Evolutionary conservation across 2,888 invertebrate genomes (phyloP).

Genomic region (Drosophila barbarae): DNA sequence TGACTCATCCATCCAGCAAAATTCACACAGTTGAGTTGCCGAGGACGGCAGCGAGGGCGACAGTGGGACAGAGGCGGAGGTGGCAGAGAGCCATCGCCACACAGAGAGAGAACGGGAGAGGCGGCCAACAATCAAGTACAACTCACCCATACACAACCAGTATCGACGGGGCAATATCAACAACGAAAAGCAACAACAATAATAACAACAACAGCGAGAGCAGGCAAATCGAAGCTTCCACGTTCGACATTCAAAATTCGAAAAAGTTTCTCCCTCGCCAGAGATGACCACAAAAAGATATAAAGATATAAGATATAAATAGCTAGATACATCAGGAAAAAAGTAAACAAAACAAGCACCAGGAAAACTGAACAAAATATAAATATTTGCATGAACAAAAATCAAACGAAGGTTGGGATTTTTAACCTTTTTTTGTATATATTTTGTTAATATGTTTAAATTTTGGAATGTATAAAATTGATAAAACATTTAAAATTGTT

Average conservation of each 20-base stretch:
- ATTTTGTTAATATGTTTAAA: background rate
- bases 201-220: constrained; percentile 23
- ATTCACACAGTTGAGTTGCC: constrained; percentile 49
- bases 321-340: constrained; percentile 9
- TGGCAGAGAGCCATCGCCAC: constrained; percentile 17
- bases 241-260: constrained; percentile 54
- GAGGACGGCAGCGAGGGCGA: constrained; percentile 19
- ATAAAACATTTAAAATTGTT: background rate
- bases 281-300: constrained; percentile 20
- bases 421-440: background rate
- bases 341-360: constrained; percentile 2
- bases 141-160: constrained; percentile 48
- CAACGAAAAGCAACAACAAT: constrained; percentile 37
- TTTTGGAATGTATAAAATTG: no score
- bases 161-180: constrained; percentile 62
- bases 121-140: constrained; percentile 44
- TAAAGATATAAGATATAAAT: constrained; percentile 13
- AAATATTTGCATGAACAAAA: background rate
- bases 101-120: constrained; percentile 22
- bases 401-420: background rate
- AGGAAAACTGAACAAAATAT: background rate
- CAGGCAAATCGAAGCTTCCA: constrained; percentile 54
- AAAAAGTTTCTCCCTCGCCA: constrained; percentile 58
- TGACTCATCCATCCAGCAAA: constrained; percentile 55
- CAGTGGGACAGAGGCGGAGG: constrained; percentile 8